Evolutionary conservation across 2,113 vertebrate species (phyloP), one percentile per base, ranked within the genome.

Genomic region (Piprites chloris): DNA sequence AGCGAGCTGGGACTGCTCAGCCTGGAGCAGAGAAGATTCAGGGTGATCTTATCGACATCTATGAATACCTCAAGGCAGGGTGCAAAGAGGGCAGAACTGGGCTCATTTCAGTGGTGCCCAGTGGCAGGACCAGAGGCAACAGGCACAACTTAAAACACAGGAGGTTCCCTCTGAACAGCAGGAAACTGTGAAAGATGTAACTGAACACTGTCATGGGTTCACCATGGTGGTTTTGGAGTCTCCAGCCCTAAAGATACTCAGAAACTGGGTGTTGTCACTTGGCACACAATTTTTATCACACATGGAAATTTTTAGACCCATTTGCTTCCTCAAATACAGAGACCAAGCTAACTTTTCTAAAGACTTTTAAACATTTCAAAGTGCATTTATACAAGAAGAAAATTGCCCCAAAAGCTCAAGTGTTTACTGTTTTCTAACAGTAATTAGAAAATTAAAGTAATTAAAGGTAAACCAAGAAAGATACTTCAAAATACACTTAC

Each of bases 71-170:
- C 20, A 47, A 14, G 16, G 14, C 24, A 26, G 50, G 24, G 16
- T 53, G 20, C 53, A 41, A 18, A 35, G 46, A 26, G 24, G 13
- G 9, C 33, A 61, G 46, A 75, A 46, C 24, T 46, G 37, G 20
- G 23, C 13, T 68, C 12, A 26, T 3, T 30, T 61, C 46, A 32
- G 28, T 53, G 24, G 3, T 68, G n/a, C 68, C 33, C 37, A 11
- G 44, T 67, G 37, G 33, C 0, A 0, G 15, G 12, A 30, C 5
- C 33, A 46, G 28, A 46, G 39, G 24, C n/a, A 61, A 0, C 30
- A n/a, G 39, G 16, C 16, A 61, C 16, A n/a, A 12, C 13, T 14
- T 61, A 53, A 39, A 41, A 30, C 16, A 7, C n/a, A n/a, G 16
- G 16, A 75, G 46, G 3, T 21, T 67, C 28, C 22, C 19, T 67